phyloP scores from a whole-genome alignment of 2,888 invertebrate species.

The Odontothrips loti region DNA sequence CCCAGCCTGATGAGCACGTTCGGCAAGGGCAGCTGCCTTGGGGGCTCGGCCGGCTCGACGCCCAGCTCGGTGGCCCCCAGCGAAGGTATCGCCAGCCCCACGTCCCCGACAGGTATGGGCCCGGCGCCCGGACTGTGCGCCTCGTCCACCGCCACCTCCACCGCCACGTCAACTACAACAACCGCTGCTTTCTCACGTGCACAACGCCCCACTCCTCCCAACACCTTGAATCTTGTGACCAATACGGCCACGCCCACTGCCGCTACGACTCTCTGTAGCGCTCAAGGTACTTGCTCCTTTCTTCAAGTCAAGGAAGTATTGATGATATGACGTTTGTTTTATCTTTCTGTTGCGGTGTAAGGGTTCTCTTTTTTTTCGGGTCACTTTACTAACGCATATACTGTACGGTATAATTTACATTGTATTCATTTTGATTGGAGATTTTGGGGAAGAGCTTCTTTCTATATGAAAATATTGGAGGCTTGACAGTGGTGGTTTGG shows the following conservation, averaged over 20 bases:
- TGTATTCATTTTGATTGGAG: too few species aligned
- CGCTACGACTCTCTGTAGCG: neutral
- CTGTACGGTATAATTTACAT: too few species aligned
- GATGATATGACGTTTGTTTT: conserved; percentile 12
- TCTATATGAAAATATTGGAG: too few species aligned
- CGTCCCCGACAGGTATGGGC: conserved; percentile 39
- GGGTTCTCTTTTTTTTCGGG: neutral
- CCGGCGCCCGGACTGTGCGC: conserved; percentile 34
- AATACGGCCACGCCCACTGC: conserved; percentile 37
- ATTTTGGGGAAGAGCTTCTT: too few species aligned
- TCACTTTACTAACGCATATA: too few species aligned
- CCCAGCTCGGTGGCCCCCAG: conserved; percentile 27
- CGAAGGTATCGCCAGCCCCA: conserved; percentile 21
- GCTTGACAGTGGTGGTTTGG: too few species aligned
- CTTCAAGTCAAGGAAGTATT: neutral
- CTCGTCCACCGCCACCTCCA: conserved; percentile 35
- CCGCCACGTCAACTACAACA: conserved; percentile 35
- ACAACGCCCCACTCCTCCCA: conserved; percentile 75
- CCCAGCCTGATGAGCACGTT: conserved; percentile 60
- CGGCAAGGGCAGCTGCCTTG: conserved; percentile 31
- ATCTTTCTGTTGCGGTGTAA: neutral
- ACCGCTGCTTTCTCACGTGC: conserved; percentile 46
- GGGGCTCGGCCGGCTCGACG: conserved; percentile 29
- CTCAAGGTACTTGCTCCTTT: neutral
- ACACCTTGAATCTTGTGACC: conserved; percentile 70